phyloP scores from a whole-genome alignment of 2,888 invertebrate genomes.

The Anorthoa munda region DNA sequence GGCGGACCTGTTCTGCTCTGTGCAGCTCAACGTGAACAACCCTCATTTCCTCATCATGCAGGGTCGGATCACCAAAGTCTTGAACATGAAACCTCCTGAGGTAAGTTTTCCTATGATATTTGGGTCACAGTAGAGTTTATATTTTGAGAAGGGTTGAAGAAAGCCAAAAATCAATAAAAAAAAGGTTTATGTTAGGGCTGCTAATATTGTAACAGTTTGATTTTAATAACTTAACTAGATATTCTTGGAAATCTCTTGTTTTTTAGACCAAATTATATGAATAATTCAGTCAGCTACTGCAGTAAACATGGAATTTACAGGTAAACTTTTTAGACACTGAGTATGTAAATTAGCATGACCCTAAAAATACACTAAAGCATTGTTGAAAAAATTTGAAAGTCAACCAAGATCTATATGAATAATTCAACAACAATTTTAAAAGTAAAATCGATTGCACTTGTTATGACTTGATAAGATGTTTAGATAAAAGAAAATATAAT shows the following conservation, averaged over 20 bases:
- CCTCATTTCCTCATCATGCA: constrained; percentile 99
- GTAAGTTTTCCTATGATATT: constrained; percentile 84
- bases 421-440: neutral
- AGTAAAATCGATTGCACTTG: neutral
- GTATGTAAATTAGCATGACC: too few relatives aligned
- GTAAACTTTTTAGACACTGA: too few relatives aligned
- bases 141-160: neutral
- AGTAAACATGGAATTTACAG: too few relatives aligned
- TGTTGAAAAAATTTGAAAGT: too few relatives aligned
- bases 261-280: too few relatives aligned
- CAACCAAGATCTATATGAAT: neutral
- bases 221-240: too few relatives aligned
- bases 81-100: constrained; percentile 99
- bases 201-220: too few relatives aligned
- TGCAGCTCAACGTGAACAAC: constrained; percentile 99
- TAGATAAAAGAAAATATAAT: neutral
- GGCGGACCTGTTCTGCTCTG: constrained; percentile 98
- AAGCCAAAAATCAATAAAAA: too few relatives aligned
- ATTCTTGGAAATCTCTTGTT: too few relatives aligned
- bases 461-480: constrained; percentile 20
- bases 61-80: constrained; percentile 99
- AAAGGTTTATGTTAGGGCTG: too few relatives aligned
- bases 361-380: too few relatives aligned
- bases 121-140: neutral
- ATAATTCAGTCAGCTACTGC: too few relatives aligned